A percentile compares a stretch with the other conserved stretches of the same genome.
Conservation (phyloP, 2,888 invertebrate species). For the Patella depressa region DNA sequence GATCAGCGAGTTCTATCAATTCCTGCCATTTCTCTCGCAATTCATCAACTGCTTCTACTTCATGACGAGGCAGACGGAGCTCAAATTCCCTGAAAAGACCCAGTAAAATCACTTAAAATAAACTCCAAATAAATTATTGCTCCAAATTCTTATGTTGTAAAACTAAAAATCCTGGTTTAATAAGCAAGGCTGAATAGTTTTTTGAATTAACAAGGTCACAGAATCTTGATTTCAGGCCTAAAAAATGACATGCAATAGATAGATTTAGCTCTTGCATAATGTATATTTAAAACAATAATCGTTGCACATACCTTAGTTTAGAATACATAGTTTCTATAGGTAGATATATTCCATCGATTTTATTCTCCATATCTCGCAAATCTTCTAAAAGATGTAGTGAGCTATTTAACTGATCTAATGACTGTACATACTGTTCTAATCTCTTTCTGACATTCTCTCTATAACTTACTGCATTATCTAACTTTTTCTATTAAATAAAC, state of each 20-base stretch:
- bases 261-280: too few relatives aligned
- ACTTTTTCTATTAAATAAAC: slow-evolving; percentile 57
- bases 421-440: slow-evolving; percentile 66
- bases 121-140: too few relatives aligned
- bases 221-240: too few relatives aligned
- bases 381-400: slow-evolving; percentile 70
- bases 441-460: slow-evolving; percentile 63
- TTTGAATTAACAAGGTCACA: too few relatives aligned
- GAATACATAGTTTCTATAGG: slow-evolving; percentile 71
- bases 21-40: slow-evolving; percentile 68
- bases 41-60: slow-evolving; percentile 68
- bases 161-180: too few relatives aligned
- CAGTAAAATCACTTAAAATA: too few relatives aligned
- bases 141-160: too few relatives aligned
- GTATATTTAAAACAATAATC: too few relatives aligned
- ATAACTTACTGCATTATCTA: slow-evolving; percentile 66
- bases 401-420: slow-evolving; percentile 70
- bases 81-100: slow-evolving; percentile 63
- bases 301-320: slow-evolving; percentile 57
- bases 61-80: slow-evolving; percentile 65
- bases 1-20: slow-evolving; percentile 67
- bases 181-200: too few relatives aligned
- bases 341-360: slow-evolving; percentile 70
- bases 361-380: slow-evolving; percentile 71
- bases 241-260: too few relatives aligned